These are phyloP conservation scores for Butorides virescens DNA, from an alignment of 2,113 vertebrate species.

Conservation along the genomic window DNA sequence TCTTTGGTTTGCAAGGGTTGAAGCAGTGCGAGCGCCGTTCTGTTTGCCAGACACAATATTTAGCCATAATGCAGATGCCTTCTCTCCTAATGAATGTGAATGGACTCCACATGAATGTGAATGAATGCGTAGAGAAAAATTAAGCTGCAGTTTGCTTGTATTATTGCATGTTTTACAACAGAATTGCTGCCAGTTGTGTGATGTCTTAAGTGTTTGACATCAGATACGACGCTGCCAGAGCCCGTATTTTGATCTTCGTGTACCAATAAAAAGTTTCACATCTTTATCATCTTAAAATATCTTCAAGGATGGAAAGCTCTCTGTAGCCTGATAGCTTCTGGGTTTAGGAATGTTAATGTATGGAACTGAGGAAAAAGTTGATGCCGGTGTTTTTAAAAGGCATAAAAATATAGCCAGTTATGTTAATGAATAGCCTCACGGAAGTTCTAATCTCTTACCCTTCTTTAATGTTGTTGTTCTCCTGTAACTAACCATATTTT, in stretches of 20 bases:
- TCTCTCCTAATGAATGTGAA: not conserved
- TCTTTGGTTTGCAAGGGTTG: not conserved
- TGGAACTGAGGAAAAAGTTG: not conserved
- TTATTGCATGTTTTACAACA: not conserved
- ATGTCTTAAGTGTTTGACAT: not conserved
- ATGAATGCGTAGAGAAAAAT: not conserved
- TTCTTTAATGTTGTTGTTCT: not conserved
- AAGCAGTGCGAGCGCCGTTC: not conserved
- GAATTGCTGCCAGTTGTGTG: slow-evolving; percentile 11
- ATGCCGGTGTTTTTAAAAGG: not conserved
- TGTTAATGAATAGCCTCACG: not conserved
- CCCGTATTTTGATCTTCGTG: not conserved
- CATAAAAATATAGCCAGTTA: not conserved
- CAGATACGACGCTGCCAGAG: accelerated
- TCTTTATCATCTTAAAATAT: not conserved
- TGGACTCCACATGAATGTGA: not conserved
- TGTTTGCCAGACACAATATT: not conserved
- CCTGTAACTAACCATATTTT: not conserved
- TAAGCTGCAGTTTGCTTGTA: not conserved
- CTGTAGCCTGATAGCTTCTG: not conserved
- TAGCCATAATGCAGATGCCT: slow-evolving; percentile 44
- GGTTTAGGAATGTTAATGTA: not conserved
- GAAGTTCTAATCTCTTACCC: not conserved
- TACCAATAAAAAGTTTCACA: not conserved
- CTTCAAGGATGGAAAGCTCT: not conserved